phyloP scores from a whole-genome alignment of 2,888 invertebrate genomes.

The Aleiodes leptofemur region DNA sequence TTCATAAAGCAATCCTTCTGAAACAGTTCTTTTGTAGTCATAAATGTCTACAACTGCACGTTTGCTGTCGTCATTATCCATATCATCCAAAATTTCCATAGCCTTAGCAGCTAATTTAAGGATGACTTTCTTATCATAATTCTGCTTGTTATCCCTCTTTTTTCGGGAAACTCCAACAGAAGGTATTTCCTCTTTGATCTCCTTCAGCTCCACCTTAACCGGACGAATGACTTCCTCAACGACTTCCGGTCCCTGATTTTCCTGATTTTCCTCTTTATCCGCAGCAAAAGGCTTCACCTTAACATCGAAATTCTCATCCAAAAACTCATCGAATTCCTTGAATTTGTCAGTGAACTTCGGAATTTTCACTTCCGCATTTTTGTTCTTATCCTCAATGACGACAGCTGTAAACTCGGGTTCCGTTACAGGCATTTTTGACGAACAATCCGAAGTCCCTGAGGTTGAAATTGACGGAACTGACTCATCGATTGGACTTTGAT shows the following conservation, averaged over 20 bases:
- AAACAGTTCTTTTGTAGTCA: slow-evolving; percentile 71
- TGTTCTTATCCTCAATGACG: slow-evolving; percentile 53
- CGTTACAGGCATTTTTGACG: slow-evolving; percentile 49
- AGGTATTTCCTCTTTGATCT: slow-evolving; percentile 7
- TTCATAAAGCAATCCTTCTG: slow-evolving; percentile 73
- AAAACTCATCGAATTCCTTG: slow-evolving; percentile 68
- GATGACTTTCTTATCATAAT: slow-evolving; percentile 62
- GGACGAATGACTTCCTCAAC: slow-evolving; percentile 61
- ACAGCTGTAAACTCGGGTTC: slow-evolving; percentile 58
- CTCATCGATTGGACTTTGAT: slow-evolving; percentile 53
- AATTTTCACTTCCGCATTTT: slow-evolving; percentile 51
- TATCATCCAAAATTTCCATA: slow-evolving; percentile 75
- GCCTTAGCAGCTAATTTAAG: slow-evolving; percentile 76
- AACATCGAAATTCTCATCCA: slow-evolving; percentile 65
- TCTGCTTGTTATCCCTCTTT: slow-evolving; percentile 57
- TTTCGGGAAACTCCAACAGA: slow-evolving; percentile 33
- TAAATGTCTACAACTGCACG: slow-evolving; percentile 76
- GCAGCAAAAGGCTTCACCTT: slow-evolving; percentile 53
- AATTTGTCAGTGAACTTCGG: slow-evolving; percentile 63
- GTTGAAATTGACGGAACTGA: slow-evolving; percentile 41
- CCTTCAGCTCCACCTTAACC: slow-evolving; percentile 47
- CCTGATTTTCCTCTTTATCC: slow-evolving; percentile 44
- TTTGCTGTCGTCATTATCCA: slow-evolving; percentile 76
- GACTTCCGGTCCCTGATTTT: slow-evolving; percentile 54
- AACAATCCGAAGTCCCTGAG: background rate